phyloP scores from a whole-genome alignment of 2,888 invertebrate genomes.

The Xiphydria camelus region DNA sequence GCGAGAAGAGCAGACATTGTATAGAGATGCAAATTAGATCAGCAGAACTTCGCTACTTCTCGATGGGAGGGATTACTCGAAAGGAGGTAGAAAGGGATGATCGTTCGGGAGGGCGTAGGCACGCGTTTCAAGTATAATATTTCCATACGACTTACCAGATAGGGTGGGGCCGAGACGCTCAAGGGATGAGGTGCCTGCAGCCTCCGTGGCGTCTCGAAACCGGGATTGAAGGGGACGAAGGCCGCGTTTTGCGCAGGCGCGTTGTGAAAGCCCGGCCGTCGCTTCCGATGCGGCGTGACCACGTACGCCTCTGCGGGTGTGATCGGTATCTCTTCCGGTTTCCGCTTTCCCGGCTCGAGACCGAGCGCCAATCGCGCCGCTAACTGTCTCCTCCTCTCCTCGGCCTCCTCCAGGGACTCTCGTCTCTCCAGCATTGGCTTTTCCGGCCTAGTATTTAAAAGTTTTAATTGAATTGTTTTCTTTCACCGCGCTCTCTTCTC shows the following conservation, averaged over 20 bases:
- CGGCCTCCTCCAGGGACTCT: slow-evolving; percentile 52
- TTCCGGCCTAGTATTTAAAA: slow-evolving; percentile 38
- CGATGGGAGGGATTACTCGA: too few species aligned
- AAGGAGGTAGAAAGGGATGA: too few species aligned
- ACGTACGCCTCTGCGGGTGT: slow-evolving; percentile 80
- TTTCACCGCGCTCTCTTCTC: too few species aligned
- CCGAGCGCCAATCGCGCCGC: slow-evolving; percentile 63
- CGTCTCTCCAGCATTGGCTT: slow-evolving; percentile 50
- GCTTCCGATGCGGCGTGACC: slow-evolving; percentile 83
- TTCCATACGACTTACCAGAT: slow-evolving; percentile 52
- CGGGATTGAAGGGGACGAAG: slow-evolving; percentile 73
- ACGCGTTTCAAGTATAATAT: too few species aligned
- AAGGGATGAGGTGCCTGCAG: slow-evolving; percentile 69
- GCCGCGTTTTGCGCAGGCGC: slow-evolving; percentile 86
- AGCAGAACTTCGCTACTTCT: too few species aligned
- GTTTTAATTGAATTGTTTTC: too few species aligned
- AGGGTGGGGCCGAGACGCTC: slow-evolving; percentile 77
- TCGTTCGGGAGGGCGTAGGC: too few species aligned
- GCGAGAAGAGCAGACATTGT: too few species aligned
- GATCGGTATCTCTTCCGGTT: slow-evolving; percentile 70
- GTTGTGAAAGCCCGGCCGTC: slow-evolving; percentile 85
- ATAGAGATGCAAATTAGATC: too few species aligned
- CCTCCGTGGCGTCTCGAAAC: slow-evolving; percentile 59
- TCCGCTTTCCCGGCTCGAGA: slow-evolving; percentile 67
- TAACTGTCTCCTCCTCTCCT: slow-evolving; percentile 51